These are phyloP conservation scores for Clarias laeviceps DNA, from an alignment of 2,797 vertebrate species.

Conservation along the genomic window DNA sequence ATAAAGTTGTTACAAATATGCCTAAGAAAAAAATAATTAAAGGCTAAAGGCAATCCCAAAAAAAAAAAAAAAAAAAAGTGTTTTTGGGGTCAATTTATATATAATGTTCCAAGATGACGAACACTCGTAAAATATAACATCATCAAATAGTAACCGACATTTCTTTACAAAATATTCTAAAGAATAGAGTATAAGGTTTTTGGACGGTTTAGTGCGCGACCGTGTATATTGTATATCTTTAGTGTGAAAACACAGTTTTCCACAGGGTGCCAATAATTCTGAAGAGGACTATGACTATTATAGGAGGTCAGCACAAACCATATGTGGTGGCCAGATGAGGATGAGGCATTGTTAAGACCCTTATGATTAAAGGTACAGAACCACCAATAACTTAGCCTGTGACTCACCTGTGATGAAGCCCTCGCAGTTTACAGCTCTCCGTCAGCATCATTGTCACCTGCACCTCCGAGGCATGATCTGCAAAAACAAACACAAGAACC, in stretches of 20 bases:
- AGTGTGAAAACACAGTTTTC: background rate
- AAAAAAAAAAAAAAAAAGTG: no score
- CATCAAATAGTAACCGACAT: background rate
- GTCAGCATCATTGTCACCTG: slow-evolving; percentile 99
- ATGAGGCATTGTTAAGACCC: background rate
- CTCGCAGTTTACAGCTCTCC: slow-evolving; percentile 96
- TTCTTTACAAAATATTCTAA: background rate
- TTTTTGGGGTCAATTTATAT: background rate
- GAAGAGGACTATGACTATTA: background rate
- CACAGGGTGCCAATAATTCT: background rate
- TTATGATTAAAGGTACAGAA: background rate
- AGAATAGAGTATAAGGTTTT: background rate
- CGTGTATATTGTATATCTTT: background rate
- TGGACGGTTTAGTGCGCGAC: no score
- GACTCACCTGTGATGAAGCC: slow-evolving; percentile 94
- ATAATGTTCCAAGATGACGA: background rate
- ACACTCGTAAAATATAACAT: background rate
- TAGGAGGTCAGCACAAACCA: no score
- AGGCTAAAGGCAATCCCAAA: no score
- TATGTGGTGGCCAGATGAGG: background rate
- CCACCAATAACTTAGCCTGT: background rate
- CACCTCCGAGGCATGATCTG: slow-evolving; percentile 96
- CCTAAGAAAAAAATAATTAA: no score
- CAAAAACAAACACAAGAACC: slow-evolving; percentile 46
- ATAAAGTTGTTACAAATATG: no score